Evolutionary conservation across 2,888 invertebrate species (phyloP).

Genomic region (Microchrysa polita): DNA sequence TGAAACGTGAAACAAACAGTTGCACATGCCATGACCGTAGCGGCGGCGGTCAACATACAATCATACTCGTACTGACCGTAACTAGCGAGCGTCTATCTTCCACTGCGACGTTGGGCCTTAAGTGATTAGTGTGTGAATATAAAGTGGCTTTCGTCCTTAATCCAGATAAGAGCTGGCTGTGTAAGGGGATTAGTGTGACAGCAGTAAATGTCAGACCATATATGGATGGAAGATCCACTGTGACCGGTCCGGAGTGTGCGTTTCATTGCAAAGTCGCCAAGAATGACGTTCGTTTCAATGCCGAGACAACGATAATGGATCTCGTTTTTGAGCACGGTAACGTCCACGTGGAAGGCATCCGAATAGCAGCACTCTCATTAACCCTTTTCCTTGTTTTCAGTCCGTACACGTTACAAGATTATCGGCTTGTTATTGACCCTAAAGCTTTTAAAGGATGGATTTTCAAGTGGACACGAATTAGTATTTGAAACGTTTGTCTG

Average conservation of each 20-base stretch:
- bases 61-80: background rate
- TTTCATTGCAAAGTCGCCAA: background rate
- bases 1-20: too few relatives aligned
- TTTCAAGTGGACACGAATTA: background rate
- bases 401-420: constrained; percentile 7
- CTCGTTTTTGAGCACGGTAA: background rate
- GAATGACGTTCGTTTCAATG: constrained; percentile 10
- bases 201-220: constrained; percentile 34
- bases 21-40: background rate
- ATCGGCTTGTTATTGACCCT: constrained; percentile 16
- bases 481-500: background rate
- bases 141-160: constrained; percentile 47
- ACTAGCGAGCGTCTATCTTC: constrained; percentile 40
- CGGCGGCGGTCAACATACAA: background rate
- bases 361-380: constrained; percentile 9
- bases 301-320: constrained; percentile 16
- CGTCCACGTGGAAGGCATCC: background rate
- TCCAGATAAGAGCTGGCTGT: constrained; percentile 48
- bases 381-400: background rate
- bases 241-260: background rate
- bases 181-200: constrained; percentile 42
- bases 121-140: constrained; percentile 51
- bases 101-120: constrained; percentile 45
- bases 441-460: background rate
- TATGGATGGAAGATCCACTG: background rate